Conservation (phyloP, 2,888 invertebrate species). For the Zygothrica quintamaculata region DNA sequence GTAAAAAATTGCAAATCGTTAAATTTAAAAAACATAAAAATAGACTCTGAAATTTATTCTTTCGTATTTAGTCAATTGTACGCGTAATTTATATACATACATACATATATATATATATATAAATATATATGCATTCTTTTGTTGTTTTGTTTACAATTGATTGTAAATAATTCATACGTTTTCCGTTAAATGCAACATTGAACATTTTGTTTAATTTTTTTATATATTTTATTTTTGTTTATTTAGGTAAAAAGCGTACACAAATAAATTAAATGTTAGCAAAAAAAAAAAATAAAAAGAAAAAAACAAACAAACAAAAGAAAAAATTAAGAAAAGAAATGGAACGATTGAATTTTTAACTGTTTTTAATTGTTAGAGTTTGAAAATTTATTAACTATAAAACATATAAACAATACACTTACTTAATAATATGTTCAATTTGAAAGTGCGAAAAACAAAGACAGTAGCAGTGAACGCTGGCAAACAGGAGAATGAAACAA, state of each 20-base stretch:
- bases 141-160: constrained; percentile 62
- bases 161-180: constrained; percentile 77
- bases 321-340: constrained; percentile 52
- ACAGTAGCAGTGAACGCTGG: constrained; percentile 58
- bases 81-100: constrained; percentile 34
- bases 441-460: constrained; percentile 53
- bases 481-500: constrained; percentile 49
- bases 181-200: constrained; percentile 48
- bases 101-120: too few species aligned
- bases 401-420: constrained; percentile 62
- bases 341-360: constrained; percentile 75
- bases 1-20: constrained; percentile 23
- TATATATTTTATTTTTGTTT: too few species aligned
- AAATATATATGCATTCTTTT: too few species aligned
- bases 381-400: constrained; percentile 63
- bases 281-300: constrained; percentile 40
- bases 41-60: constrained; percentile 30
- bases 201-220: constrained; percentile 57
- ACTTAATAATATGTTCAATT: constrained; percentile 71
- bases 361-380: constrained; percentile 81
- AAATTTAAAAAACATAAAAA: constrained; percentile 33
- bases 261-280: constrained; percentile 63
- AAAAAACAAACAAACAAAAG: constrained; percentile 55
- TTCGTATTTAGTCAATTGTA: constrained; percentile 58
- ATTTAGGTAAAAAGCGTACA: constrained; percentile 50